Base-by-base conservation (phyloP, 2,113 vertebrate species). In the Elephantulus edwardii region DNA sequence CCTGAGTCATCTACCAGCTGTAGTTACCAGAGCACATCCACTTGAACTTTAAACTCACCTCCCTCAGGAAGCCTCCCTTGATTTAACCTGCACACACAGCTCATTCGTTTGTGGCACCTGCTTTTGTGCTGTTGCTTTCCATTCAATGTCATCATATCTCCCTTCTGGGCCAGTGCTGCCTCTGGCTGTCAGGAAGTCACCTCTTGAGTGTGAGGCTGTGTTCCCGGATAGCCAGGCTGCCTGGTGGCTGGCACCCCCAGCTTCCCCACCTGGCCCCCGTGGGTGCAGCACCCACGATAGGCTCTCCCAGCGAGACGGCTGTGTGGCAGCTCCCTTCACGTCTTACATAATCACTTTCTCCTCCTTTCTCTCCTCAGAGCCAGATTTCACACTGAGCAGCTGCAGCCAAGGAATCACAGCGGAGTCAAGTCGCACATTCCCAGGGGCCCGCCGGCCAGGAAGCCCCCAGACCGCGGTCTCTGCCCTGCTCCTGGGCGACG, bases 341-440 rank as follows among this genome's bases (percentile, higher is more conserved):
- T 92, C 93, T 96, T 96, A 96, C 93, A 96, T 96, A 96, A 96
- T 93, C 90, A 54, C 79, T 96, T 92, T 95, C 96, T 95, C 96
- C 95, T 95, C 95, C 95, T 96, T 90, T 93, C 95, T 96, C 94
- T 95, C 84, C 83, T 92, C 92, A 95, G 95, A 94, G 93, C 94
- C 94, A 93, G 95, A 93, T 86, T 91, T 96, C 95, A 96, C 95
- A 94, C 92, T 93, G 96, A 96, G 96, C 95, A 95, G 96, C 96
- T 95, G 96, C 95, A 93, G 95, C 86, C 92, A 89, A 88, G 93
- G 84, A 94, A 94, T 88, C 95, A 9, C 93, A 86, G 91, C 76
- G n/a, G n/a, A n/a, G n/a, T n/a, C 95, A 93, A 91, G 96, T 93
- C 72, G 28, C 62, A 70, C 93, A 91, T 91, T 93, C 96, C 44